Conservation (phyloP, 2,888 invertebrate species). For the Glyphotaelius pellucidus region DNA sequence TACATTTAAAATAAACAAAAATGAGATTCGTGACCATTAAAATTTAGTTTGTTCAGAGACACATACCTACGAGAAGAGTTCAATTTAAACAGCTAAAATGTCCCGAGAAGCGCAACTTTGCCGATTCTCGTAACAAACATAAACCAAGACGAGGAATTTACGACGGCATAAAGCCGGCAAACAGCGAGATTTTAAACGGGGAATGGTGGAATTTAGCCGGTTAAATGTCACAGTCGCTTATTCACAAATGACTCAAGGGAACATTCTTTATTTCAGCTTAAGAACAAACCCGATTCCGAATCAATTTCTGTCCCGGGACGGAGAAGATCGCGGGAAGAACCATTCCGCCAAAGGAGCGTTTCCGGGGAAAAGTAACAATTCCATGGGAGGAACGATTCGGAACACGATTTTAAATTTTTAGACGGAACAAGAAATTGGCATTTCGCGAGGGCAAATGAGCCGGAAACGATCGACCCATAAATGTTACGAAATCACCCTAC, state of each 20-base stretch:
- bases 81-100: slow-evolving; percentile 16
- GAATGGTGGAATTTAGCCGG: slow-evolving; percentile 13
- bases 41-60: background rate
- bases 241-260: slow-evolving; percentile 39
- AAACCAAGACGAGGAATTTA: slow-evolving; percentile 28
- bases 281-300: slow-evolving; percentile 41
- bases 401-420: slow-evolving; percentile 16
- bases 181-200: slow-evolving; percentile 40
- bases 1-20: background rate
- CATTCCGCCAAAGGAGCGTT: background rate
- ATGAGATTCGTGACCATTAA: background rate
- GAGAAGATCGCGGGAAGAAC: background rate
- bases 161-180: slow-evolving; percentile 27
- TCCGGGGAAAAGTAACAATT: background rate
- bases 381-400: background rate
- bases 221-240: slow-evolving; percentile 34
- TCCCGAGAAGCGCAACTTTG: background rate
- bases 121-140: slow-evolving; percentile 28
- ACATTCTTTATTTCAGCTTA: slow-evolving; percentile 43
- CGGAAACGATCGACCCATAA: slow-evolving; percentile 52
- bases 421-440: slow-evolving; percentile 43
- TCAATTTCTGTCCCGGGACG: slow-evolving; percentile 26
- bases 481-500: slow-evolving; percentile 11
- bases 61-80: background rate
- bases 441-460: slow-evolving; percentile 48